Conservation (phyloP, 64 coral and sea anemone genomes). For the Platygyra sinensis region DNA sequence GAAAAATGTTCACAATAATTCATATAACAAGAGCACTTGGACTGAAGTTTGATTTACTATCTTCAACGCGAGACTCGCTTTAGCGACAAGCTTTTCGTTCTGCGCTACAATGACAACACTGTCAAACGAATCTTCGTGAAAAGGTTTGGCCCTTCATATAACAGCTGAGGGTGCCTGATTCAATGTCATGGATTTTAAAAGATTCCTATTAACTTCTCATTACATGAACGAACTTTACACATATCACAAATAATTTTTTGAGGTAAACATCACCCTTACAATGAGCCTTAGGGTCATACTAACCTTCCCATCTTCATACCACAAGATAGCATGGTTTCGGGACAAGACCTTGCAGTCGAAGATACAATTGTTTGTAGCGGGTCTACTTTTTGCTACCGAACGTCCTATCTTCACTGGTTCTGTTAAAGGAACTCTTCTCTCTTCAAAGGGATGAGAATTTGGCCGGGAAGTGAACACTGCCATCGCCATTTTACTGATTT, state of each 20-base stretch:
- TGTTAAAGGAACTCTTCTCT: constrained; percentile 77
- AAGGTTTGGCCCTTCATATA: neutral
- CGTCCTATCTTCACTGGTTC: constrained; percentile 93
- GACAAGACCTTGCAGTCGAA: constrained; percentile 99
- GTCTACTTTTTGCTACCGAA: constrained; percentile 93
- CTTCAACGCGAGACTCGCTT: neutral
- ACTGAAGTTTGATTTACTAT: neutral
- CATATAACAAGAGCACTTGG: neutral
- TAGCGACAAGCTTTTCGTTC: neutral
- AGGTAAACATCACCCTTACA: constrained; percentile 18
- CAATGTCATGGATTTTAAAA: neutral
- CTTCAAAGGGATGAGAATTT: constrained; percentile 97
- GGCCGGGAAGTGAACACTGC: constrained; percentile 96
- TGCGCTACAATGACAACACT: neutral
- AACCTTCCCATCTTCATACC: constrained; percentile 98
- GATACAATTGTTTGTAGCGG: constrained; percentile 86
- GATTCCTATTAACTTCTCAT: neutral
- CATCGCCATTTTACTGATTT: constrained; percentile 92
- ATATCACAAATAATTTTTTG: neutral
- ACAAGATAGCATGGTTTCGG: constrained; percentile 99
- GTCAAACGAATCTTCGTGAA: neutral
- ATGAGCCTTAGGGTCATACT: constrained; percentile 9
- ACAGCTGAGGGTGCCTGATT: neutral
- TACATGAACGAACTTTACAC: neutral
- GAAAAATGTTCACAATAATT: constrained; percentile 15